Base-by-base conservation (phyloP, 2,888 invertebrate genomes). In the Ptychoptera contaminata region DNA sequence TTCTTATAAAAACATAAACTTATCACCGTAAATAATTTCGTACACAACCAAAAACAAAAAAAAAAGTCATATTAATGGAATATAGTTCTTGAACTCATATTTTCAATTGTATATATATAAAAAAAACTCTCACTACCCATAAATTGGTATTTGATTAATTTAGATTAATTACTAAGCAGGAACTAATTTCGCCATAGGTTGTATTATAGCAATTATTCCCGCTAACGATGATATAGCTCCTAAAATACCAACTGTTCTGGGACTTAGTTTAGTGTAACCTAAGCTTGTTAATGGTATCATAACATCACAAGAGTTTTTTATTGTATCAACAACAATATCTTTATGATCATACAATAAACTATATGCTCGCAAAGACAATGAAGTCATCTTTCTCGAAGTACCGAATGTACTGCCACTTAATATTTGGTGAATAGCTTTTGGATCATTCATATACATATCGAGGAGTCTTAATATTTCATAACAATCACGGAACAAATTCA, bases 251-350 rank as follows among this genome's bases (percentile, higher is more conserved):
- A 90, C 72, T 16, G 77, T 71, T 47, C 83, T 80, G 0, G 90
- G 82, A 48, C 81, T 82, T 9, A 90, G 62, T 53, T 78, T 81
- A 0, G 81, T 73, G 57, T 82, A 79, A 1, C 87, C 88, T 51
- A 92, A 66, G 7, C 82, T 78, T 46, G 83, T 79, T 49, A 92
- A 65, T 0, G 92, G 92, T 58, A 93, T 82, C 54, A 88, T 82
- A 45, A 92, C 63, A 63, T 93, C 92, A 67, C 87, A 87, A 8
- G 74, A 65, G 68, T 93, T 92, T 62, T 88, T 91, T 6, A 86
- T 57, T 1, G 83, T 80, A 65, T 93, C 92, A 50, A 90, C 70
- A 46, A 83, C 70, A 9, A 92, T 69, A 60, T 80, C 78, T 55
- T 76, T 77, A 55, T 77, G 63, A 1, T 53, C 55, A 42, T 59